Conservation (phyloP, 2,888 invertebrate species). For the Ischnus inquisitorius region DNA sequence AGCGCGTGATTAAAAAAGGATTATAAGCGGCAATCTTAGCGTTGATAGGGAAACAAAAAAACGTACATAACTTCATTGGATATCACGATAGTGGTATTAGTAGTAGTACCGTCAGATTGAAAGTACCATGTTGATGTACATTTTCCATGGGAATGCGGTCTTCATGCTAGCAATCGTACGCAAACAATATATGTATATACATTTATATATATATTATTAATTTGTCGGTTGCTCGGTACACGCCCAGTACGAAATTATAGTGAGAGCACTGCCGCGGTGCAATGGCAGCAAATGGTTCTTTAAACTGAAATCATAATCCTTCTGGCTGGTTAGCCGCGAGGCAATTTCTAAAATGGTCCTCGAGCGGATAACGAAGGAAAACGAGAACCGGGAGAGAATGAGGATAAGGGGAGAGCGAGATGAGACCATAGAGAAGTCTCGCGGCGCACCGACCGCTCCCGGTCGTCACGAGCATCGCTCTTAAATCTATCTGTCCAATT, state of each 20-base stretch:
- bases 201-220: slow-evolving; percentile 49
- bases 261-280: slow-evolving; percentile 28
- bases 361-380: slow-evolving; percentile 37
- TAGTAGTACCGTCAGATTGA: neutral
- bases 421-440: slow-evolving; percentile 50
- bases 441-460: slow-evolving; percentile 64
- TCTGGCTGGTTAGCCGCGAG: slow-evolving; percentile 70
- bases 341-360: slow-evolving; percentile 70
- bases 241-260: slow-evolving; percentile 59
- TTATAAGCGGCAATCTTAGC: too few relatives aligned
- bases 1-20: too few relatives aligned
- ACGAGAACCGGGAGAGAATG: slow-evolving; percentile 25
- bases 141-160: slow-evolving; percentile 63
- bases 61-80: neutral
- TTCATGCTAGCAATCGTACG: slow-evolving; percentile 30
- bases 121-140: slow-evolving; percentile 39
- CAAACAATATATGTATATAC: slow-evolving; percentile 13
- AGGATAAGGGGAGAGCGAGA: slow-evolving; percentile 11
- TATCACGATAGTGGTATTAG: neutral
- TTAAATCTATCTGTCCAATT: slow-evolving; percentile 71
- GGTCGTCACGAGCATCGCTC: slow-evolving; percentile 68
- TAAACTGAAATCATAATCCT: slow-evolving; percentile 66
- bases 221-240: slow-evolving; percentile 47
- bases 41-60: neutral
- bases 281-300: slow-evolving; percentile 58